These are phyloP conservation scores for Drosophila orena DNA, from an alignment of 1,140 invertebrate species.

Conservation along the genomic window DNA sequence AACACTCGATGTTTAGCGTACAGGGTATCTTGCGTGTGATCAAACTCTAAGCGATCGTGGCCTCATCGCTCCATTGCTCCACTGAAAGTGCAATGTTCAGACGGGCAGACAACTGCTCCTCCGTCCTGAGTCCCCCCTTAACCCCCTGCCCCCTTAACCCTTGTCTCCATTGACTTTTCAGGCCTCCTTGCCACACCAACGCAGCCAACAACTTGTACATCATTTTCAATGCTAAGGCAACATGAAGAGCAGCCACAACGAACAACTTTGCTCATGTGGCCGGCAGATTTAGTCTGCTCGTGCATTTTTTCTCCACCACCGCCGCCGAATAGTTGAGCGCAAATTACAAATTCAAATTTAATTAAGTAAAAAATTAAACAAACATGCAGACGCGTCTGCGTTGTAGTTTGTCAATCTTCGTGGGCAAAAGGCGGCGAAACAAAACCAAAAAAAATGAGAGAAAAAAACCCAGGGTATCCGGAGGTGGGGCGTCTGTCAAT, in stretches of 20 bases:
- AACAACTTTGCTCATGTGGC: conserved; percentile 62
- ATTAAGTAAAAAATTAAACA: conserved; percentile 84
- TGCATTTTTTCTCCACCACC: conserved; percentile 15
- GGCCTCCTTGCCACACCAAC: conserved; percentile 67
- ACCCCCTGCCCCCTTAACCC: conserved; percentile 11
- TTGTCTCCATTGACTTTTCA: conserved; percentile 45
- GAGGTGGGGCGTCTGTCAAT: conserved; percentile 66
- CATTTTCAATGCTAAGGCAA: conserved; percentile 81
- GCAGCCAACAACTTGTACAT: conserved; percentile 78
- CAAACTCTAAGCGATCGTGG: conserved; percentile 12
- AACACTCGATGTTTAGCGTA: background rate
- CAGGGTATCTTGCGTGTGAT: conserved; percentile 10
- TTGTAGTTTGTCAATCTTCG: conserved; percentile 70
- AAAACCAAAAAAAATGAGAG: background rate
- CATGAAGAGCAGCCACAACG: conserved; percentile 58
- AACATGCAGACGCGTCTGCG: conserved; percentile 79
- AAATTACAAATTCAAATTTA: conserved; percentile 84
- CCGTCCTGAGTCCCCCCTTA: conserved; percentile 2
- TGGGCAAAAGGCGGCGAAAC: background rate
- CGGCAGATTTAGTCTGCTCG: conserved; percentile 67
- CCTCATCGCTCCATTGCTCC: conserved; percentile 27
- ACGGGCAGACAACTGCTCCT: conserved; percentile 30
- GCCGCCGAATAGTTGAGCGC: conserved; percentile 64
- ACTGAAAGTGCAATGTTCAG: conserved; percentile 38
- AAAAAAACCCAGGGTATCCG: background rate